phyloP scores from a whole-genome alignment of 2,113 vertebrate genomes.

The Plecotus auritus region DNA sequence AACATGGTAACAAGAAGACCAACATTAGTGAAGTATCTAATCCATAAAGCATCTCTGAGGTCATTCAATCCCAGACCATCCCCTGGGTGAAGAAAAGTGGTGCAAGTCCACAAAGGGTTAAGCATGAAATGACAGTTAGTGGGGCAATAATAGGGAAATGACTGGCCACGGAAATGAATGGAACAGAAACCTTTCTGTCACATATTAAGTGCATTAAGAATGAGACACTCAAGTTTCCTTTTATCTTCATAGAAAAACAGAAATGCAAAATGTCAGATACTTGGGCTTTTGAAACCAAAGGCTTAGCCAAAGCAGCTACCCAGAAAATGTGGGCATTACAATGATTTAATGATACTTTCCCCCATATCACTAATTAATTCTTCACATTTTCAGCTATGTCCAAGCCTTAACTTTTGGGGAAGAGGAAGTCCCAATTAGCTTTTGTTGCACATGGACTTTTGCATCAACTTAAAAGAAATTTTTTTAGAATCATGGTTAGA shows the following conservation, averaged over 20 bases:
- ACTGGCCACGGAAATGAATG: slow-evolving; percentile 33
- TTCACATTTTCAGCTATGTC: slow-evolving; percentile 42
- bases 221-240: slow-evolving; percentile 54
- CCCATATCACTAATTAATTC: slow-evolving; percentile 58
- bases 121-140: not conserved
- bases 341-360: not conserved
- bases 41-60: not conserved
- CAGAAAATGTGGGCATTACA: slow-evolving; percentile 26
- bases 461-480: not conserved
- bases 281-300: slow-evolving; percentile 11
- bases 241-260: slow-evolving; percentile 55
- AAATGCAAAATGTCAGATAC: slow-evolving; percentile 53
- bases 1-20: slow-evolving; percentile 77
- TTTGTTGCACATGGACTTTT: not conserved
- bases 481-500: not conserved
- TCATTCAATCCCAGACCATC: not conserved
- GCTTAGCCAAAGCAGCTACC: not conserved
- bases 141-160: slow-evolving; percentile 17
- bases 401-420: slow-evolving; percentile 33
- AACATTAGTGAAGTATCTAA: slow-evolving; percentile 42
- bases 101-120: not conserved
- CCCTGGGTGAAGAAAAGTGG: not conserved
- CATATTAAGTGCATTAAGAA: slow-evolving; percentile 46
- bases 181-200: slow-evolving; percentile 40
- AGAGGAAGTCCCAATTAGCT: not conserved